Evolutionary conservation across 2,888 invertebrate species (phyloP).

Genomic region (Meandrusa payeni): DNA sequence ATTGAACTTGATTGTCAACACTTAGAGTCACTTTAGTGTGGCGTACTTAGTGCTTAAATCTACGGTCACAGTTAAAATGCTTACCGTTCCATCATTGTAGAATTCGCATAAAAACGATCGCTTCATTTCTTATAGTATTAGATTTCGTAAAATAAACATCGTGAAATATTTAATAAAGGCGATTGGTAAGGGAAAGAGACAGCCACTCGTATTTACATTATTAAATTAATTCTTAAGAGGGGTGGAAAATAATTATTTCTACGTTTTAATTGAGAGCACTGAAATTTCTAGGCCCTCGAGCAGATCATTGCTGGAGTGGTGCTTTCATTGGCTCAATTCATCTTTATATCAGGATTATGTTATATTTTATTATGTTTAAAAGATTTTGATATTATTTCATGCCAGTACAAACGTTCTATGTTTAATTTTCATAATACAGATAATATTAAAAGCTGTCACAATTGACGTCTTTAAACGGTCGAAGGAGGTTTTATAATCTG

Average conservation of each 20-base stretch:
- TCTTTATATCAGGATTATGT: conserved; percentile 24
- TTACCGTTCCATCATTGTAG: not conserved
- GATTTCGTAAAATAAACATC: conserved; percentile 31
- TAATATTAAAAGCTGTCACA: too few relatives aligned
- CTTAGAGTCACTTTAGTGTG: too few relatives aligned
- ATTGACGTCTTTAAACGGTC: too few relatives aligned
- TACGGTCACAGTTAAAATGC: too few relatives aligned
- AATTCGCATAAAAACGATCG: not conserved
- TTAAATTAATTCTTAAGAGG: conserved; percentile 74
- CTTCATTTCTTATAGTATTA: conserved; percentile 20
- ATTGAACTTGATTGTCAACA: too few relatives aligned
- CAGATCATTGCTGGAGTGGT: conserved; percentile 50
- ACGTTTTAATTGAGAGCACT: conserved; percentile 75
- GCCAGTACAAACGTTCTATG: too few relatives aligned
- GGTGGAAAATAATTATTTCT: conserved; percentile 74
- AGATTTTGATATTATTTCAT: too few relatives aligned
- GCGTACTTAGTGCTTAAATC: too few relatives aligned
- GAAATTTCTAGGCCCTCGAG: conserved; percentile 67
- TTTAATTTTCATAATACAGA: too few relatives aligned
- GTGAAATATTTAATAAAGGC: conserved; percentile 45
- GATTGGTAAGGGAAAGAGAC: conserved; percentile 43
- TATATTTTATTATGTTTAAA: conserved; percentile 16
- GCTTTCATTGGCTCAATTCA: conserved; percentile 29
- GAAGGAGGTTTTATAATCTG: too few relatives aligned
- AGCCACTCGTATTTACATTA: conserved; percentile 62